Base-by-base conservation (phyloP, 2,888 invertebrate genomes). In the Lasioglossum villosulum region DNA sequence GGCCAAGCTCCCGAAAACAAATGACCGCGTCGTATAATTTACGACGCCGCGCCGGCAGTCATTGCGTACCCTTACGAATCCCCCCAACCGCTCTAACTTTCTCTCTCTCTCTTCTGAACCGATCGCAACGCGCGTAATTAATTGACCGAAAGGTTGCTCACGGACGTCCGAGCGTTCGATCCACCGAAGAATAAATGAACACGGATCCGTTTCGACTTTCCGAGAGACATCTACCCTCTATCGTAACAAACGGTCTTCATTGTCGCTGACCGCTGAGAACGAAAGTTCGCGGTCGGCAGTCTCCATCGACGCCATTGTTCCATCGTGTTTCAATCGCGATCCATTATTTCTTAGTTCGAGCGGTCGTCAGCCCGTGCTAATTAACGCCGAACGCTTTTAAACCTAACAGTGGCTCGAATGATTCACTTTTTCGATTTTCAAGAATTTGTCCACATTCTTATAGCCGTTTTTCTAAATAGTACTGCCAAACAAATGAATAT, bases 21-120 rank as follows among this genome's bases (percentile, higher is more conserved):
- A 88, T 83, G 86, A 79, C 82, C 82, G 84, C 80, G 86, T 80
- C 78, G 85, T 80, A 87, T 88, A 90, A 90, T 90, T 90, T 90
- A 90, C 88, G 86, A 89, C 90, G 89, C 86, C 87, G 80, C 66
- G 66, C 66, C 66, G 59, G 66, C 87, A 85, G 90, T 89, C 86
- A 84, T 87, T 86, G 87, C 78, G 80, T 79, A 76, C 63, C 59
- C 27, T 27, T 14, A 34, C 66, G 80, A 52, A 75, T 77, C 78
- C 71, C 87, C 70, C 81, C 78, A 78, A 71, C 59, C 63, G 42
- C 73, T 63, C 52, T 45, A 59, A 2, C 52, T 23, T 8, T 52
- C 52, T 52, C 52, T 8, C 8, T 23, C 8, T 48, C 48, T 19
- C 5, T 30, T n/a, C 59, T 16, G 59, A 59, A 59, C 59, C 23